Evolutionary conservation across 64 coral and sea anemone genomes (phyloP).

Genomic region (Porites lutea): DNA sequence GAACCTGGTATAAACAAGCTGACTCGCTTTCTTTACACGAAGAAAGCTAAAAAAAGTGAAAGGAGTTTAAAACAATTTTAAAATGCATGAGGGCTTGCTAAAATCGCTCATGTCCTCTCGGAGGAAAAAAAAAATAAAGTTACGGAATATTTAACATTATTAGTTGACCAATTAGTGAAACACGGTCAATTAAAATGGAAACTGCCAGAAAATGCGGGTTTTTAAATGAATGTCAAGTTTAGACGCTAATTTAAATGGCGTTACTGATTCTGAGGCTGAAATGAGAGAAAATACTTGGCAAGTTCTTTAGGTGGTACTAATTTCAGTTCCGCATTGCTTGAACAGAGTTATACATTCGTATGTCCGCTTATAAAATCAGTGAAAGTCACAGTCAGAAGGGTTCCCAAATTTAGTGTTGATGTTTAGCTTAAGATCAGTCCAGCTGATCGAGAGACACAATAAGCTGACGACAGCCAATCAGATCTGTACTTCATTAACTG

Average conservation of each 20-base stretch:
- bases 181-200: slow-evolving; percentile 7
- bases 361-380: no score
- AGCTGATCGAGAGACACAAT: no score
- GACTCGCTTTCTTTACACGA: no score
- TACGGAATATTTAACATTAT: slow-evolving; percentile 6
- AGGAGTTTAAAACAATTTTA: not conserved
- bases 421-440: no score
- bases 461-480: no score
- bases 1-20: not conserved
- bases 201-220: not conserved
- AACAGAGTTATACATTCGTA: no score
- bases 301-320: not conserved
- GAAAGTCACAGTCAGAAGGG: no score
- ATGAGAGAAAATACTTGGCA: not conserved
- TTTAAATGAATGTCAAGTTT: not conserved
- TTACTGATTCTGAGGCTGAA: not conserved
- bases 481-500: no score
- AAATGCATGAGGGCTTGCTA: no score
- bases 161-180: not conserved
- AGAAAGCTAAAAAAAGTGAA: not conserved
- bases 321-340: no score
- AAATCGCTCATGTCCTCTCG: not conserved
- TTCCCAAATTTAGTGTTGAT: no score
- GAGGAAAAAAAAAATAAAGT: not conserved
- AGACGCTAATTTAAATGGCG: not conserved